phyloP scores from a whole-genome alignment of 2,113 vertebrate species.

The Esox niger region DNA sequence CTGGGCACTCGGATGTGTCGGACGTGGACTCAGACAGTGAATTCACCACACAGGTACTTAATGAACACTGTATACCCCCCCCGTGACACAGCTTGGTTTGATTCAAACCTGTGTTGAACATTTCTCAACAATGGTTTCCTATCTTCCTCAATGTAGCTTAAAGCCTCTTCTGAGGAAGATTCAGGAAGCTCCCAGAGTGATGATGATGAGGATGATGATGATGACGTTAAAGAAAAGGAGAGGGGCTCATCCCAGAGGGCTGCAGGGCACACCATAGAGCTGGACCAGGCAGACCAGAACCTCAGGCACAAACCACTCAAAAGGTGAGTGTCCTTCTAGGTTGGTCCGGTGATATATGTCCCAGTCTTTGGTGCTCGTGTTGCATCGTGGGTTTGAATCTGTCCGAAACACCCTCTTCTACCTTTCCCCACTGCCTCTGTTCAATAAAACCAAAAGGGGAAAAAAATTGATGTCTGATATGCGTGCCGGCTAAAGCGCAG shows the following conservation, averaged over 20 bases:
- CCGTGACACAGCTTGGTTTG: background rate
- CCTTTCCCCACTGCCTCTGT: too few relatives aligned
- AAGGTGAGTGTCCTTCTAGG: too few relatives aligned
- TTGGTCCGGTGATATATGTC: too few relatives aligned
- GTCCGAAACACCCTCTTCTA: too few relatives aligned
- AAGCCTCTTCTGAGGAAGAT: conserved; percentile 42
- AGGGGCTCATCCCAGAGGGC: conserved; percentile 53
- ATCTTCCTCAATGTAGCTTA: conserved; percentile 33
- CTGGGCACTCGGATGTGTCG: conserved; percentile 84
- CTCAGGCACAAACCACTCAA: conserved; percentile 74
- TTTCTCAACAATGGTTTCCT: background rate
- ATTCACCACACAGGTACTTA: conserved; percentile 82
- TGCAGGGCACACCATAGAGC: conserved; percentile 55
- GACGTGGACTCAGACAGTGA: conserved; percentile 87
- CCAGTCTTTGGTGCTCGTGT: too few relatives aligned
- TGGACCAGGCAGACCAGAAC: conserved; percentile 77
- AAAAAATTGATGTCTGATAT: background rate
- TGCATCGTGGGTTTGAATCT: too few relatives aligned
- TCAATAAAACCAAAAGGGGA: too few relatives aligned
- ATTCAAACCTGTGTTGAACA: background rate
- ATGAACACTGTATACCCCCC: background rate
- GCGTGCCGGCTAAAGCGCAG: background rate
- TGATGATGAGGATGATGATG: conserved; percentile 55
- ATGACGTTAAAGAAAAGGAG: conserved; percentile 74
- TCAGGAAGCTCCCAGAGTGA: conserved; percentile 56